Evolutionary conservation across 2,113 vertebrate species (phyloP), one percentile per base, ranked within the genome.

Genomic region (Narcine bancroftii): DNA sequence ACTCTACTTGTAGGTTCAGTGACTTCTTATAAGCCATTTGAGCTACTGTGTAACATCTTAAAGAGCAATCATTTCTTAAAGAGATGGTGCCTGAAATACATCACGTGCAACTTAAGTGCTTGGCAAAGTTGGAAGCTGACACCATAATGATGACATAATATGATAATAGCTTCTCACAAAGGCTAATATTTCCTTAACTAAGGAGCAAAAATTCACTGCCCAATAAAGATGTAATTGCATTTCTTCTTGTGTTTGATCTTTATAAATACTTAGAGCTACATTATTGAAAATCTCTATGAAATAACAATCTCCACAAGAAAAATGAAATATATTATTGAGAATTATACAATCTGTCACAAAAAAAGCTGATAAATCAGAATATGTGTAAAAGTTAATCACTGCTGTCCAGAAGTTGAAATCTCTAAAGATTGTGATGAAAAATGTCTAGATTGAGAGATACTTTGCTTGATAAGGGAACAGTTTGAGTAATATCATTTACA

Each of bases 1-100:
- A 42, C 65, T 91, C 89, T 91, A 91, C 69, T 69, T 91, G 26
- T 17, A 13, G 89, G 89, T 11, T 39, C 39, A 26, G 36, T 45
- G 87, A 42, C 81, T 47, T 71, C 65, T 26, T 42, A 69, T 91
- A 69, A 69, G 63, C 63, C 89, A 47, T 91, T 69, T 91, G 39
- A 91, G 89, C 66, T 21, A 71, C 9, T 91, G 21, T 66, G 63
- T 69, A 66, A 71, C 33, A 19, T 91, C 89, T 69, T 24, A 42
- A 69, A 26, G 39, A 66, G 87, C 39, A 47, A 91, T 65, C 9
- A 91, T 69, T 91, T 26, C 65, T 29, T 42, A 42, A 21, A 11
- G 63, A 91, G 87, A 65, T 69, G 63, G 60, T 91, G 87, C 29
- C 87, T 69, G 66, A 91, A 71, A 47, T 42, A 69, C 39, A 91